Percentiles rank a stretch among this genome's conserved stretches.
These are phyloP conservation scores for Lagodon rhomboides DNA, from an alignment of 2,797 vertebrate genomes.

Conservation along the genomic window DNA sequence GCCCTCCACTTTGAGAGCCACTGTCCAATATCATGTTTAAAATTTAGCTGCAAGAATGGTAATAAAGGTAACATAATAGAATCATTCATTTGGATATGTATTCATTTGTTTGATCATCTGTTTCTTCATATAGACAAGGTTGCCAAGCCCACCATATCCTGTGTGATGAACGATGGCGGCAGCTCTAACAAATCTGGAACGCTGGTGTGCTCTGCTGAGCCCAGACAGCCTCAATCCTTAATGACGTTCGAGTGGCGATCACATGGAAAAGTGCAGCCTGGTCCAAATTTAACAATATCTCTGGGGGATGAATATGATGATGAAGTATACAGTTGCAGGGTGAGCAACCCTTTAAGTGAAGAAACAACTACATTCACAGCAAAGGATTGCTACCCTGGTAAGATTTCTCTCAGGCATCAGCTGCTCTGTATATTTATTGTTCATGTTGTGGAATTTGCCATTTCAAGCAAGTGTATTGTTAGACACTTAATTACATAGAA, in stretches of 20 bases:
- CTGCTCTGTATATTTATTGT: fast-evolving
- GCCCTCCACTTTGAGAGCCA: too few relatives aligned
- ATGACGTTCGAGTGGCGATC: conserved; percentile 55
- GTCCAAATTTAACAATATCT: conserved; percentile 39
- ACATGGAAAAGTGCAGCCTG: fast-evolving
- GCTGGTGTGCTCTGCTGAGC: conserved; percentile 59
- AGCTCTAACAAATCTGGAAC: not conserved
- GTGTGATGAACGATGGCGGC: conserved; percentile 32
- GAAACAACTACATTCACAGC: conserved; percentile 46
- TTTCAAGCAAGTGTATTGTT: not conserved
- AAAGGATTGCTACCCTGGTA: conserved; percentile 73
- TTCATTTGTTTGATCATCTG: not conserved
- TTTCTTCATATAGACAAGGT: conserved; percentile 63
- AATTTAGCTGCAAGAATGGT: not conserved
- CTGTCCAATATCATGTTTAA: not conserved
- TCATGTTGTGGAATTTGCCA: not conserved
- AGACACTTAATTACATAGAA: not conserved
- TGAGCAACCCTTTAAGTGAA: conserved; percentile 58
- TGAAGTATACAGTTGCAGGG: conserved; percentile 60
- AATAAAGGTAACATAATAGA: fast-evolving
- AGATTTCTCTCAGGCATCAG: not conserved
- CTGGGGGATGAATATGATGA: conserved; percentile 40
- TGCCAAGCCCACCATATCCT: conserved; percentile 62
- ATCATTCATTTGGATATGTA: not conserved
- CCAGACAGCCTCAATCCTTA: not conserved